Conservation (phyloP, 2,797 vertebrate species). For the Lithobates pipiens region DNA sequence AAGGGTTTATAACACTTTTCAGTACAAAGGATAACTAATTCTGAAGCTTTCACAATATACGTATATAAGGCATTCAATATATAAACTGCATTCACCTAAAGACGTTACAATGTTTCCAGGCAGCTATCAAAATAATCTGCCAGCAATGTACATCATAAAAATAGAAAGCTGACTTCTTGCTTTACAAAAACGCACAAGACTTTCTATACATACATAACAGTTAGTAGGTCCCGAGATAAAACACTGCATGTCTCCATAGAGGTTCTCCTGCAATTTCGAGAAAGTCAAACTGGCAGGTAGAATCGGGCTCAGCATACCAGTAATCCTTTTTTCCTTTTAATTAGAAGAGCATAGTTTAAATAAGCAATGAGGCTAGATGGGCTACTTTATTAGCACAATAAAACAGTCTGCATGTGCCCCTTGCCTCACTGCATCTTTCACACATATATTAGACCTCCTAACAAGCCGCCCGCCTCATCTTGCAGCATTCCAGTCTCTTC, state of each 20-base stretch:
- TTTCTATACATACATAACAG: neutral
- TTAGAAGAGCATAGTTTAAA: slow-evolving; percentile 54
- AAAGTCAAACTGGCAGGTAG: slow-evolving; percentile 24
- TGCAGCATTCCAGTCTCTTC: slow-evolving; percentile 44
- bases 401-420: slow-evolving; percentile 47
- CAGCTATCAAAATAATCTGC: neutral
- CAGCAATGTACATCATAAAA: neutral
- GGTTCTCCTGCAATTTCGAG: neutral
- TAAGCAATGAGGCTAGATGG: slow-evolving; percentile 59
- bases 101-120: neutral
- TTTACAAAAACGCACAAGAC: neutral
- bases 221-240: slow-evolving; percentile 1
- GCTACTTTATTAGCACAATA: slow-evolving; percentile 58
- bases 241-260: neutral
- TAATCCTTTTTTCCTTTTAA: slow-evolving; percentile 52
- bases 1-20: neutral
- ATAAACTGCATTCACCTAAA: slow-evolving; percentile 12
- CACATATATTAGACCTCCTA: slow-evolving; percentile 58
- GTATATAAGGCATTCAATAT: slow-evolving; percentile 12
- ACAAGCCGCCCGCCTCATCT: slow-evolving; percentile 48
- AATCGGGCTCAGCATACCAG: slow-evolving; percentile 2
- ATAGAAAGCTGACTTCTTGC: neutral
- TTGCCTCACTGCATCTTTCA: slow-evolving; percentile 53
- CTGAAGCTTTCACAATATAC: neutral
- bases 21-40: neutral